phyloP scores from a whole-genome alignment of 2,797 vertebrate species.

The Neopelma chrysocephalum region DNA sequence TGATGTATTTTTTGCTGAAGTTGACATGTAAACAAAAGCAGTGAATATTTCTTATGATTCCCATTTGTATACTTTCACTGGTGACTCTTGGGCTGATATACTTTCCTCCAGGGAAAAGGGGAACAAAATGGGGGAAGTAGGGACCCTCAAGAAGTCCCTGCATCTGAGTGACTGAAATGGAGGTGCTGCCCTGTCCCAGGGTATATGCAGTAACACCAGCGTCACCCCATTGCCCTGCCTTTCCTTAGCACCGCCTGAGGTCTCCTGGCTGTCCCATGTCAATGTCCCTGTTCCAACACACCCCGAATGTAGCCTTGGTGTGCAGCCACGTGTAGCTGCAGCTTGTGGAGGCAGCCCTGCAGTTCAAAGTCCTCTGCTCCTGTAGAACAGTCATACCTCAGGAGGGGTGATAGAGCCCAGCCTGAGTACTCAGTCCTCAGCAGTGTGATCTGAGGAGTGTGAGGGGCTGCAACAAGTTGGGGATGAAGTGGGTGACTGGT shows the following conservation, averaged over 20 bases:
- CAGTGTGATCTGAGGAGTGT: neutral
- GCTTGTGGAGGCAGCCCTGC: accelerated
- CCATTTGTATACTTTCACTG: neutral
- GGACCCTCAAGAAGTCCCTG: too few relatives aligned
- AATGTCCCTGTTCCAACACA: accelerated
- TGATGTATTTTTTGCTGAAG: neutral
- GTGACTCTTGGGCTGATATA: neutral
- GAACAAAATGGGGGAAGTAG: accelerated
- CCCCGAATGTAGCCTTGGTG: accelerated
- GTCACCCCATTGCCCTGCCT: neutral
- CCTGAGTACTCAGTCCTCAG: accelerated
- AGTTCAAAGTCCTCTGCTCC: neutral
- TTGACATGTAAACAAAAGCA: neutral
- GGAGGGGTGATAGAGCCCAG: neutral
- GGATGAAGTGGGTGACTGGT: neutral
- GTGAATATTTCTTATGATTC: neutral
- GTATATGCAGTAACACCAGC: accelerated
- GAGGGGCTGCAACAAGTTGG: neutral
- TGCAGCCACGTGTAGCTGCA: neutral
- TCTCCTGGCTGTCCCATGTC: accelerated
- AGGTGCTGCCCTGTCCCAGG: neutral
- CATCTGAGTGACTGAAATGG: neutral
- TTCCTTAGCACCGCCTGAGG: too few relatives aligned
- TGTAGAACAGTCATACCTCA: accelerated
- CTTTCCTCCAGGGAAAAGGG: neutral